Evolutionary conservation across 2,797 vertebrate species (phyloP).

Genomic region (Ptychadena robeensis): DNA sequence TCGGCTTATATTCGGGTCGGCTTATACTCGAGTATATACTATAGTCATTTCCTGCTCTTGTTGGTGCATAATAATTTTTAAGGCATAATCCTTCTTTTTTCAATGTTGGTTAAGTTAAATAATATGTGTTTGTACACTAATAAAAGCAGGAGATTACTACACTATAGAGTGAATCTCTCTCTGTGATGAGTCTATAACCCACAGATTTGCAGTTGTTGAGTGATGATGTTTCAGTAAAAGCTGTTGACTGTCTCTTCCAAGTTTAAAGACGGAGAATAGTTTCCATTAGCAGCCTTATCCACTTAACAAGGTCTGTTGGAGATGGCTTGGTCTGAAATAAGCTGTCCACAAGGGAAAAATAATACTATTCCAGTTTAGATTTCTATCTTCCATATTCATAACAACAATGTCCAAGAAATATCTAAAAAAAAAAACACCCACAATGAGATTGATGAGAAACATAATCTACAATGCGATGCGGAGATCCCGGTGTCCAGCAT

Average conservation of each 20-base stretch:
- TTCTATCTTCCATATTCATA: background rate
- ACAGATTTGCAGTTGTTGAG: background rate
- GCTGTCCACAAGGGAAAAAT: constrained; percentile 7
- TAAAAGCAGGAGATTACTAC: too few species aligned
- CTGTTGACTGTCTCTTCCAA: background rate
- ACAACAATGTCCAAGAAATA: background rate
- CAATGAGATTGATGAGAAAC: background rate
- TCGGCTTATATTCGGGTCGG: too few species aligned
- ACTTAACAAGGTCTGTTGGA: constrained; percentile 25
- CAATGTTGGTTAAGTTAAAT: too few species aligned
- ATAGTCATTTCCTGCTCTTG: too few species aligned
- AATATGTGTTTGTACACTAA: too few species aligned
- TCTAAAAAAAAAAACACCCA: background rate
- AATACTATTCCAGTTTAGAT: background rate
- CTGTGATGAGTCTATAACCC: too few species aligned
- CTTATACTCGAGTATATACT: too few species aligned
- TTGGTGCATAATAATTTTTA: too few species aligned
- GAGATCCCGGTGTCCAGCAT: background rate
- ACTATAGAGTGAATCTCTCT: too few species aligned
- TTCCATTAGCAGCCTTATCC: constrained; percentile 41
- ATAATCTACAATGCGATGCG: background rate
- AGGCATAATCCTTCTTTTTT: too few species aligned
- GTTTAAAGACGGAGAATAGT: constrained; percentile 16
- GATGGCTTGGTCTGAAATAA: constrained; percentile 19
- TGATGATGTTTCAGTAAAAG: background rate